Evolutionary conservation across 2,113 vertebrate species (phyloP).

Genomic region (Podarcis muralis): DNA sequence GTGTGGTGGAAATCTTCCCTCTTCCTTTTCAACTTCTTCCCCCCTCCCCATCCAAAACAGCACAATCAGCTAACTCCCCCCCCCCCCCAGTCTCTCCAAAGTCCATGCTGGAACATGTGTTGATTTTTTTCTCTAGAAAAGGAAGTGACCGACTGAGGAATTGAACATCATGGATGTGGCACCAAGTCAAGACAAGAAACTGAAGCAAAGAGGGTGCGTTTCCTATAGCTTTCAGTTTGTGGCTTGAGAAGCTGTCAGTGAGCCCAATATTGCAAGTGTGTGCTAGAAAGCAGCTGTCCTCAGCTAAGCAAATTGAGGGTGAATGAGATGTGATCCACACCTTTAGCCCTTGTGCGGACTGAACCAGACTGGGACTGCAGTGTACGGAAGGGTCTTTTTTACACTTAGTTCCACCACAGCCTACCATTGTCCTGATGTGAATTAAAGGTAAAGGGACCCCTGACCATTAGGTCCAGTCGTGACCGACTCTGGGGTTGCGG

Average conservation of each 20-base stretch:
- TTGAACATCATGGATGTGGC: neutral
- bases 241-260: neutral
- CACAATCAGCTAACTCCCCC: neutral
- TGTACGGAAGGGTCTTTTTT: neutral
- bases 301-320: neutral
- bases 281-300: neutral
- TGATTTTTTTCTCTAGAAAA: neutral
- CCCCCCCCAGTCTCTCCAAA: neutral
- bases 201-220: slow-evolving; percentile 11
- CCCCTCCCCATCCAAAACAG: neutral
- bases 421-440: no score
- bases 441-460: neutral
- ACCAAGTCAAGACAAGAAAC: neutral
- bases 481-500: no score
- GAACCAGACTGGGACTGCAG: neutral
- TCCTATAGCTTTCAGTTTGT: neutral
- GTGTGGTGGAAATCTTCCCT: neutral
- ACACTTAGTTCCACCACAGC: no score
- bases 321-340: neutral
- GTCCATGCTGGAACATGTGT: neutral
- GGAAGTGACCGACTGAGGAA: neutral
- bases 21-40: neutral
- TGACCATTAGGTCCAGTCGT: no score
- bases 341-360: neutral
- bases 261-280: neutral